These are phyloP conservation scores for Silurus lanzhouensis DNA, from an alignment of 2,797 vertebrate species.

Conservation along the genomic window DNA sequence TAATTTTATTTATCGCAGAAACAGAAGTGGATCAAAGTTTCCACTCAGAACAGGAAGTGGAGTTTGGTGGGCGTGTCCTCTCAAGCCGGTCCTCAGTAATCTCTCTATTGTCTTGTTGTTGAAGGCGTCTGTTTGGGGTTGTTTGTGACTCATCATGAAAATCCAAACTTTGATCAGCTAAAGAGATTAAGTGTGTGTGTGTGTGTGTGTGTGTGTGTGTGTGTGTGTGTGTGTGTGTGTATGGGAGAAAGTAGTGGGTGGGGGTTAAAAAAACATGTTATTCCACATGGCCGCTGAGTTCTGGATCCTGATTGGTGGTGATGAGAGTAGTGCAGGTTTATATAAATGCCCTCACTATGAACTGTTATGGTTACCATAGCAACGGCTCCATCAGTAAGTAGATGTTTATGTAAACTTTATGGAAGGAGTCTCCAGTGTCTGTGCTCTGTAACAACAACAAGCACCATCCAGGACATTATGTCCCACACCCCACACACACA, in stretches of 20 bases:
- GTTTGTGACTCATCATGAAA: conserved; percentile 44
- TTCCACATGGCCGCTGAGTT: background rate
- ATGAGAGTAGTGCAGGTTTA: background rate
- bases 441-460: background rate
- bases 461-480: too few species aligned
- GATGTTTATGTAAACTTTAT: background rate
- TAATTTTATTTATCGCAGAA: conserved; percentile 13
- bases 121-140: conserved; percentile 44
- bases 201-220: conserved; percentile 53
- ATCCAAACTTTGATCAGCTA: conserved; percentile 6
- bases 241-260: conserved; percentile 6
- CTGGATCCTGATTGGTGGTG: background rate
- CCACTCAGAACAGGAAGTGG: conserved; percentile 1
- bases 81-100: background rate
- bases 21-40: background rate
- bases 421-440: background rate
- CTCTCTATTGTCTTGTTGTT: conserved; percentile 33
- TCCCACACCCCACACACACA: background rate
- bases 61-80: conserved; percentile 35
- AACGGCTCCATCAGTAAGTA: background rate
- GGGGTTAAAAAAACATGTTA: background rate
- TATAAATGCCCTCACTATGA: background rate
- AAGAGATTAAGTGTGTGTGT: background rate
- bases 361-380: background rate
- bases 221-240: conserved; percentile 28